Conservation (phyloP, 2,888 invertebrate species). For the Nomada flava region DNA sequence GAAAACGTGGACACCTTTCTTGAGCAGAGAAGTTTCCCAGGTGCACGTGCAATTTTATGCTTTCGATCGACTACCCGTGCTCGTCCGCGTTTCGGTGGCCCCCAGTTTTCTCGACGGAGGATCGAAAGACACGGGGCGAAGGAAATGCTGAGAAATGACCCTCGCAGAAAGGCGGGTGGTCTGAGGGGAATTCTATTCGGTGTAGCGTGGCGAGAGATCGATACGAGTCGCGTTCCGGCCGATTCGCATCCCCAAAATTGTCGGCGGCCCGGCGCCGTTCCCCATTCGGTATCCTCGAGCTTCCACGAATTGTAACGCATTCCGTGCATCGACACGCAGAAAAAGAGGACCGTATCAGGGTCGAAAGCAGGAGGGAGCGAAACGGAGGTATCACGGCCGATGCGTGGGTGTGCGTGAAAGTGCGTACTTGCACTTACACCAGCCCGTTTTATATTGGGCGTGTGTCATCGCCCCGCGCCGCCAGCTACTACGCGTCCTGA, state of each 20-base stretch:
- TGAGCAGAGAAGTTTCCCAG: too few species aligned
- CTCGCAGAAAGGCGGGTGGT: conserved; percentile 18
- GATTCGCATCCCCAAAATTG: conserved; percentile 52
- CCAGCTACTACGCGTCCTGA: conserved; percentile 73
- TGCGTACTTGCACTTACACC: conserved; percentile 61
- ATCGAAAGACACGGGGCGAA: neutral
- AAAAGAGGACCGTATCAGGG: conserved; percentile 9
- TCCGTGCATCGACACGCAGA: conserved; percentile 43
- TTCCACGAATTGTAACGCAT: conserved; percentile 49
- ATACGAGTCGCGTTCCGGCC: conserved; percentile 42
- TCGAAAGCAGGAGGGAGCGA: conserved; percentile 10
- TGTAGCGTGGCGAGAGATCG: conserved; percentile 47
- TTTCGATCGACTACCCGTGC: too few species aligned
- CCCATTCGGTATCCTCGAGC: conserved; percentile 51
- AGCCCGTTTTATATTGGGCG: conserved; percentile 77
- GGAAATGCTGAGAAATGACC: neutral
- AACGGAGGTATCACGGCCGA: conserved; percentile 14
- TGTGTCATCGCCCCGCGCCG: conserved; percentile 78
- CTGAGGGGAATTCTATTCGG: neutral
- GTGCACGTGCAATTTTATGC: neutral
- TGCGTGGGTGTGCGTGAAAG: conserved; percentile 40
- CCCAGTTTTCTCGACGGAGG: neutral
- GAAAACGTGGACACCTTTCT: too few species aligned
- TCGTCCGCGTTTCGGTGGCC: neutral
- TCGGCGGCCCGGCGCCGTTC: conserved; percentile 48